These are phyloP conservation scores for Eudasyphora cyanicolor DNA, from an alignment of 2,888 invertebrate genomes.

Conservation along the genomic window DNA sequence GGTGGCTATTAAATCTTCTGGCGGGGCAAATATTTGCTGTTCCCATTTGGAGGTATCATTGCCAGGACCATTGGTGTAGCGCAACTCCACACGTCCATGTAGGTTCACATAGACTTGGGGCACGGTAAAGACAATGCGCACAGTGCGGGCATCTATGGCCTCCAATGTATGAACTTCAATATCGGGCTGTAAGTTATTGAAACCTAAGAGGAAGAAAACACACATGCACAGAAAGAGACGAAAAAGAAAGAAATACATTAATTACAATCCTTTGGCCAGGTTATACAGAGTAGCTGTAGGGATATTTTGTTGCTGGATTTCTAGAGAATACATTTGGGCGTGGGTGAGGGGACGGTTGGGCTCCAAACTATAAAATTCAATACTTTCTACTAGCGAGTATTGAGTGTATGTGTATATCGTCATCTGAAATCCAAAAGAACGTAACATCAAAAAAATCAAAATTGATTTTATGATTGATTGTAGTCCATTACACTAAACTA, in stretches of 20 bases:
- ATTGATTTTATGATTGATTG: too few species aligned
- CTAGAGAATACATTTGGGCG: neutral
- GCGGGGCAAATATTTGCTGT: constrained; percentile 92
- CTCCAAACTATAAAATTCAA: neutral
- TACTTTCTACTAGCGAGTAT: too few species aligned
- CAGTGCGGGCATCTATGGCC: constrained; percentile 88
- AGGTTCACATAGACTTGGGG: constrained; percentile 91
- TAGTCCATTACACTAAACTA: too few species aligned
- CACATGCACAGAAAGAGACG: too few species aligned
- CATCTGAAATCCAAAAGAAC: too few species aligned
- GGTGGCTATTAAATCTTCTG: constrained; percentile 91
- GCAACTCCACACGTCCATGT: constrained; percentile 91
- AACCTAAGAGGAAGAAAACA: constrained; percentile 67
- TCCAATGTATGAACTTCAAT: constrained; percentile 84
- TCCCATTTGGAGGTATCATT: constrained; percentile 89
- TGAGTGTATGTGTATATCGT: too few species aligned
- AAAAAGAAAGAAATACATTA: neutral
- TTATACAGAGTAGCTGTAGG: neutral
- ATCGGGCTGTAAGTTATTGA: constrained; percentile 75
- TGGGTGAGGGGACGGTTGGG: neutral
- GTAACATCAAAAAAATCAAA: too few species aligned
- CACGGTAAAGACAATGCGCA: constrained; percentile 90
- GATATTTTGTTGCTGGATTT: neutral
- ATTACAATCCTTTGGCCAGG: neutral
- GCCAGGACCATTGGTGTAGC: constrained; percentile 89